Percentiles rank a stretch among this genome's conserved stretches.
These are phyloP conservation scores for Pandion haliaetus DNA, from an alignment of 2,113 vertebrate species.

Conservation along the genomic window DNA sequence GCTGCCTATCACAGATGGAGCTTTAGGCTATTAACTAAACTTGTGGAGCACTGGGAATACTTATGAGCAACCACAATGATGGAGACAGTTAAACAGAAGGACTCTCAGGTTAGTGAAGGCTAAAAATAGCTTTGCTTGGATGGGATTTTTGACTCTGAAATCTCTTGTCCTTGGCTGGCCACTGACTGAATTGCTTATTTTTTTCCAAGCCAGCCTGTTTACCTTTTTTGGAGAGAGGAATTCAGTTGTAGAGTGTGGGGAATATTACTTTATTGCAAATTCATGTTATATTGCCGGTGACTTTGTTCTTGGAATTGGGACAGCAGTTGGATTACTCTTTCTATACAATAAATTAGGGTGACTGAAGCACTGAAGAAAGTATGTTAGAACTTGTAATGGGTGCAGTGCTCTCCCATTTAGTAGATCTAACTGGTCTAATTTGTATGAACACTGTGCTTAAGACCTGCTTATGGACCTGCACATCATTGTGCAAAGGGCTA, in stretches of 20 bases:
- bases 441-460: not conserved
- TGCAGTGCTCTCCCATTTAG: not conserved
- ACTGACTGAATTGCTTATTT: not conserved
- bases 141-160: not conserved
- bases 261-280: not conserved
- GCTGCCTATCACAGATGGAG: not conserved
- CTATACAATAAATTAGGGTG: not conserved
- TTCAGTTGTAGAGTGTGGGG: not conserved
- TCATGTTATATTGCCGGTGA: not conserved
- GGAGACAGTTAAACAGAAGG: not conserved
- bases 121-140: not conserved
- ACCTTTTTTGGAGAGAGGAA: not conserved
- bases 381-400: not conserved
- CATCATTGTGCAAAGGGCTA: not conserved
- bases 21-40: not conserved
- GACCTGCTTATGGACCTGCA: not conserved
- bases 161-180: not conserved
- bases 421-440: not conserved
- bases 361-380: not conserved
- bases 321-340: not conserved
- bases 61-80: not conserved
- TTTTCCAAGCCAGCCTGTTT: not conserved
- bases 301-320: not conserved
- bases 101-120: not conserved
- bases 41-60: not conserved